Evolutionary conservation across 2,888 invertebrate species (phyloP).

Genomic region (Rosalia funebris): DNA sequence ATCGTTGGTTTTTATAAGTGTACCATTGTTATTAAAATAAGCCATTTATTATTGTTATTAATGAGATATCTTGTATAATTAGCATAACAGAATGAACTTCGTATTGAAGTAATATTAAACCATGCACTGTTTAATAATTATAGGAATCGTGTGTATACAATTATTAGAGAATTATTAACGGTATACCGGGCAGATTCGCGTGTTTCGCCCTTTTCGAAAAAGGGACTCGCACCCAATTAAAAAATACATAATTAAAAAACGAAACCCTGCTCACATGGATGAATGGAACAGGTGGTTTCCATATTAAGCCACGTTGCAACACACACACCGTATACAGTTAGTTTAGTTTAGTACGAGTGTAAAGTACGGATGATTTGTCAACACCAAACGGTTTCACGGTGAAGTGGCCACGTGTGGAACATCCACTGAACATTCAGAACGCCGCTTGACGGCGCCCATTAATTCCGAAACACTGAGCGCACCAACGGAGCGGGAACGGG

Average conservation of each 20-base stretch:
- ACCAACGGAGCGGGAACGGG: slow-evolving; percentile 43
- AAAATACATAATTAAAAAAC: slow-evolving; percentile 7
- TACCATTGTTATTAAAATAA: too few relatives aligned
- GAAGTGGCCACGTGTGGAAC: slow-evolving; percentile 58
- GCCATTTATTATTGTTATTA: too few relatives aligned
- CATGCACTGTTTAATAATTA: too few relatives aligned
- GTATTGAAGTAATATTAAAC: too few relatives aligned
- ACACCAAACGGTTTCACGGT: slow-evolving; percentile 64
- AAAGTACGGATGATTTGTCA: slow-evolving; percentile 63
- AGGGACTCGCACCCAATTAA: slow-evolving; percentile 1
- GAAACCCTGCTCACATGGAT: slow-evolving; percentile 6
- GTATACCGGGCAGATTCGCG: too few relatives aligned
- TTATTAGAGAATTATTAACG: too few relatives aligned
- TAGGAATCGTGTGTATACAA: too few relatives aligned
- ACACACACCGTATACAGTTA: slow-evolving; percentile 44
- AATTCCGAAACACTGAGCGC: slow-evolving; percentile 52
- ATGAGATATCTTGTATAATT: too few relatives aligned
- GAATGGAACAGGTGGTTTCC: slow-evolving; percentile 21
- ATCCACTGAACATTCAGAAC: slow-evolving; percentile 35
- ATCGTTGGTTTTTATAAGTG: too few relatives aligned
- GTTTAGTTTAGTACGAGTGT: slow-evolving; percentile 56
- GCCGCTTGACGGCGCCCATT: slow-evolving; percentile 49
- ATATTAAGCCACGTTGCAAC: slow-evolving; percentile 18
- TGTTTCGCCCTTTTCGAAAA: too few relatives aligned
- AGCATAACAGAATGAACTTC: too few relatives aligned